Evolutionary conservation across 2,888 invertebrate genomes (phyloP).

Genomic region (Lasioglossum vierecki): DNA sequence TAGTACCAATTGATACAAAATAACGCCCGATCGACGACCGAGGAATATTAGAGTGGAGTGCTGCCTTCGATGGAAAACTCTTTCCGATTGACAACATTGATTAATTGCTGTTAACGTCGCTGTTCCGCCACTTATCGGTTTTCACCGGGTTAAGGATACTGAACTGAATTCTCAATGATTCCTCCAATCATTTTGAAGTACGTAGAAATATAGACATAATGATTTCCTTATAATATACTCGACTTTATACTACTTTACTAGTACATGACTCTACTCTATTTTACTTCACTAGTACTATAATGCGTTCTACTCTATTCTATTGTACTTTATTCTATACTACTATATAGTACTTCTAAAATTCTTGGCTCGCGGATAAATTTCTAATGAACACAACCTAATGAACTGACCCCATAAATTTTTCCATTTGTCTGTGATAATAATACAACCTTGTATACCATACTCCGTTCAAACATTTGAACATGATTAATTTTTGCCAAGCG

Average conservation of each 20-base stretch:
- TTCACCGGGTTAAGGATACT: background rate
- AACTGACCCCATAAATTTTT: no score
- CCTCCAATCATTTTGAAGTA: background rate
- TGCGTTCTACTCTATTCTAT: background rate
- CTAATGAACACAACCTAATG: no score
- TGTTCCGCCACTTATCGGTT: background rate
- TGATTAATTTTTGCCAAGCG: background rate
- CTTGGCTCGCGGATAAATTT: no score
- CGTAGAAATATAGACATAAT: background rate
- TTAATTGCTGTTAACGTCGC: background rate
- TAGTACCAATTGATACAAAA: slow-evolving; percentile 29
- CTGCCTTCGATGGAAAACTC: background rate
- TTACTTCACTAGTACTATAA: background rate
- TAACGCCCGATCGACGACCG: background rate
- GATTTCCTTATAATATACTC: background rate
- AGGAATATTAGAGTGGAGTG: background rate
- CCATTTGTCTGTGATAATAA: no score
- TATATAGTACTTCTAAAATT: background rate
- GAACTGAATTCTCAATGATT: background rate
- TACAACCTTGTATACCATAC: no score
- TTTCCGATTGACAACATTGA: background rate
- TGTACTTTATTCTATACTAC: background rate
- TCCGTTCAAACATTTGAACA: background rate
- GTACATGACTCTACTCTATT: background rate
- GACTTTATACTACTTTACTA: background rate